Evolutionary conservation across 2,113 vertebrate species (phyloP), one percentile per base, ranked within the genome.

Genomic region (Macroglossus sobrinus): DNA sequence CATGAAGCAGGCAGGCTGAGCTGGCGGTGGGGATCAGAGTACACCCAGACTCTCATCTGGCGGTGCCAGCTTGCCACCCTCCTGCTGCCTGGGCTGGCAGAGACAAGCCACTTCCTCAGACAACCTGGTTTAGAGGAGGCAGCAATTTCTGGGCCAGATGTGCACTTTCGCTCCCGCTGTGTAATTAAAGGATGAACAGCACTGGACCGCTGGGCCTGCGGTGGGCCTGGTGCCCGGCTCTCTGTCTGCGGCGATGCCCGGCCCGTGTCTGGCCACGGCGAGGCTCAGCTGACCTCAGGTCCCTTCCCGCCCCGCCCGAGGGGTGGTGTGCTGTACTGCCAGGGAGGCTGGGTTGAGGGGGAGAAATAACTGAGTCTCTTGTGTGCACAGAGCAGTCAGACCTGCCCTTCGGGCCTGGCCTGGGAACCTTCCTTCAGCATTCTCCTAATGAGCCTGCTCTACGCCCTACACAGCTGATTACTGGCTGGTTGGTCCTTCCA

Each of bases 21-120:
- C 33, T 66, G 35, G 38, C 0, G 7, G 5, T 9, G 40, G 68
- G 53, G 7, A 16, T 59, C 28, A 5, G 75, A 45, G 26, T 0
- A 19, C 6, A 28, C n/a, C 59, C 72, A 61, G 85, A 55, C 66
- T 22, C 55, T 35, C 1, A 40, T 75, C 91, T 86, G 50, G 47
- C 26, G 78, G 2, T 15, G 35, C 47, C 50, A 18, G 26, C 55
- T 47, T 22, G 71, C 50, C 3, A 0, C 14, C 15, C 24, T 35
- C n/a, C 45, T 66, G 21, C 74, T 3, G 43, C 53, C 95, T 76
- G 9, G 78, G 40, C 81, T 86, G 69, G 68, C 45, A 0, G 59
- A 79, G 90, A 85, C 61, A 40, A 80, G 69, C 53, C 71, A 66
- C 43, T 40, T 66, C 81, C 75, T 88, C 81, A 96, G 94, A 93